Percentiles rank a stretch among this genome's conserved stretches.
These are phyloP conservation scores for Onychostruthus taczanowskii DNA, from an alignment of 2,113 vertebrate species.

Conservation along the genomic window DNA sequence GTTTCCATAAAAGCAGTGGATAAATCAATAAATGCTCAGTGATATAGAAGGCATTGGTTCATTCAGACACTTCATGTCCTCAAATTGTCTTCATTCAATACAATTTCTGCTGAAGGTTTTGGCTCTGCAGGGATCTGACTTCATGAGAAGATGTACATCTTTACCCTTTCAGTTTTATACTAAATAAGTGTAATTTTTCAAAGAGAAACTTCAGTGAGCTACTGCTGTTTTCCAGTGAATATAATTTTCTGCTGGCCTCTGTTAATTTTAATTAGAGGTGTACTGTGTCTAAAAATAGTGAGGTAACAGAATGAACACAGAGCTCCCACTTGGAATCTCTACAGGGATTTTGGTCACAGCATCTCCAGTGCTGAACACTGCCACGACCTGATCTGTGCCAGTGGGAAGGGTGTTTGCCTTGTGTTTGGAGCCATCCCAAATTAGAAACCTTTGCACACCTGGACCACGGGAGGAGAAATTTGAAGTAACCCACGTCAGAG, in stretches of 20 bases:
- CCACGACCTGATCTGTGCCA: background rate
- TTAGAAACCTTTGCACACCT: background rate
- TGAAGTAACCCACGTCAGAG: accelerated
- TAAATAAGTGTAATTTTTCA: background rate
- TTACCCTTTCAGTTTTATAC: background rate
- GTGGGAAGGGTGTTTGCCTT: background rate
- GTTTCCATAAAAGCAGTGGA: background rate
- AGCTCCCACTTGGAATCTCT: background rate
- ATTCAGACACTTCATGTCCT: background rate
- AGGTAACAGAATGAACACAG: background rate
- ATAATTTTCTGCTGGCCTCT: background rate
- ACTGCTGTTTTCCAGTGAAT: background rate
- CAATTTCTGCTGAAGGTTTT: background rate
- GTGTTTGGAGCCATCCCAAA: background rate
- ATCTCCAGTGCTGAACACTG: background rate
- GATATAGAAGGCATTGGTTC: background rate
- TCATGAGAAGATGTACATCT: background rate
- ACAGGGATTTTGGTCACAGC: background rate
- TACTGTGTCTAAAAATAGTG: background rate
- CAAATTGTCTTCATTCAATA: background rate
- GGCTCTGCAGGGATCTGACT: background rate
- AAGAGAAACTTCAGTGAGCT: background rate
- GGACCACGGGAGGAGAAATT: background rate
- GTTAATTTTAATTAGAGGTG: background rate
- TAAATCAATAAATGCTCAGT: background rate